These are phyloP conservation scores for Phainopepla nitens DNA, from an alignment of 2,113 vertebrate genomes.

Conservation along the genomic window DNA sequence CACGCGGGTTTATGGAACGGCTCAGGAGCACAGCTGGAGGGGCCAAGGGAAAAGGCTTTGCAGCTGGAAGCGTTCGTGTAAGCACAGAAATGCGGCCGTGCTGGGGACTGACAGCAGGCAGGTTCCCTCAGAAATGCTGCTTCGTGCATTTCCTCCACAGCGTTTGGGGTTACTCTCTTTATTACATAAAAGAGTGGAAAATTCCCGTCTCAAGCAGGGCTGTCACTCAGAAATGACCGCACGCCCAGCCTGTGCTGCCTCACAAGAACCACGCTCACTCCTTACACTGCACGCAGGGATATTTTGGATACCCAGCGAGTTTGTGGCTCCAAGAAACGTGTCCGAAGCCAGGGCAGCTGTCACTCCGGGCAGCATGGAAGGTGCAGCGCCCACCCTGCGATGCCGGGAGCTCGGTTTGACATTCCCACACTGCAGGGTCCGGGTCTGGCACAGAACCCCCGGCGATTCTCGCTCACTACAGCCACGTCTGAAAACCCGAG, in stretches of 20 bases:
- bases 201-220: not conserved
- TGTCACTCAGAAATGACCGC: not conserved
- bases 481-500: not conserved
- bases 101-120: not conserved
- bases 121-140: not conserved
- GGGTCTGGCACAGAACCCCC: not conserved
- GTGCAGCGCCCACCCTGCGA: not conserved
- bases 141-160: not conserved
- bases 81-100: rapidly evolving
- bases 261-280: rapidly evolving
- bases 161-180: not conserved
- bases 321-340: rapidly evolving
- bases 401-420: rapidly evolving
- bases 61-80: not conserved
- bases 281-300: rapidly evolving
- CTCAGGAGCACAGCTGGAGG: not conserved
- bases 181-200: not conserved
- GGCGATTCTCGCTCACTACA: rapidly evolving
- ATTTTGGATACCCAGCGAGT: not conserved
- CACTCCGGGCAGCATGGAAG: rapidly evolving
- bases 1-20: rapidly evolving
- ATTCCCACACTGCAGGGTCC: not conserved
- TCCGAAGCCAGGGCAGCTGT: rapidly evolving
- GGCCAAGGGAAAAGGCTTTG: not conserved
- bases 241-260: rapidly evolving